Percentiles rank a stretch among this genome's conserved stretches.
Evolutionary conservation across 1,140 invertebrate genomes (phyloP).

Genomic region (Acromyrmex charruanus): DNA sequence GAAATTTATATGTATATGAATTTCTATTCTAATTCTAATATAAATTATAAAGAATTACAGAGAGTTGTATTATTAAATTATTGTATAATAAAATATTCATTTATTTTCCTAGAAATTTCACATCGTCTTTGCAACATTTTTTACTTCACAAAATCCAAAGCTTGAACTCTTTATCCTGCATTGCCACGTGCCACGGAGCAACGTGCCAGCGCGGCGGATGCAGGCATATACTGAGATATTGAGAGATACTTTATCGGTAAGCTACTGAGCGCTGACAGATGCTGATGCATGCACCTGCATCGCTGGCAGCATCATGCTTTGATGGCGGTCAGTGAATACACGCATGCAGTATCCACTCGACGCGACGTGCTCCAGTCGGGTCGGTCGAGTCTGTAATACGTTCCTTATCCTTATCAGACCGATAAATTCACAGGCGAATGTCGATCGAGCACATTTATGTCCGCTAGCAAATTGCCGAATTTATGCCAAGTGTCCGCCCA

Average conservation of each 20-base stretch:
- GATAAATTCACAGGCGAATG: conserved; percentile 23
- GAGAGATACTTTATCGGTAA: conserved; percentile 48
- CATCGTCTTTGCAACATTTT: not conserved
- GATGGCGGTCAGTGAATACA: conserved; percentile 40
- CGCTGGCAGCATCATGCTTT: conserved; percentile 35
- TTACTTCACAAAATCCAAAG: not conserved
- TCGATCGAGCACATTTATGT: conserved; percentile 10
- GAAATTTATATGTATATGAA: not conserved
- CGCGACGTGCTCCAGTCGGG: not conserved
- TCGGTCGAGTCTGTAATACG: conserved; percentile 24
- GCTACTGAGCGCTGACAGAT: conserved; percentile 29
- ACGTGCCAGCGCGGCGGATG: conserved; percentile 5
- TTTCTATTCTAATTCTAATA: not conserved
- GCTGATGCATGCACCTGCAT: conserved; percentile 57
- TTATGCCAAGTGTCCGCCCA: conserved; percentile 2
- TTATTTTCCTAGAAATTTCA: not conserved
- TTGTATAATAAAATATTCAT: not conserved
- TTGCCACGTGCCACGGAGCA: conserved; percentile 26
- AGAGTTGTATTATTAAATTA: not conserved
- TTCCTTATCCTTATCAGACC: conserved; percentile 48
- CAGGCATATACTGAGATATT: conserved; percentile 35
- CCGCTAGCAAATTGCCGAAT: not conserved
- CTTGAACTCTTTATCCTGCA: conserved; percentile 28
- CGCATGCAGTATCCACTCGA: conserved; percentile 6
- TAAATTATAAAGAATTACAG: not conserved